These are phyloP conservation scores for Gambusia holbrooki DNA, from an alignment of 2,113 vertebrate genomes.

Conservation along the genomic window DNA sequence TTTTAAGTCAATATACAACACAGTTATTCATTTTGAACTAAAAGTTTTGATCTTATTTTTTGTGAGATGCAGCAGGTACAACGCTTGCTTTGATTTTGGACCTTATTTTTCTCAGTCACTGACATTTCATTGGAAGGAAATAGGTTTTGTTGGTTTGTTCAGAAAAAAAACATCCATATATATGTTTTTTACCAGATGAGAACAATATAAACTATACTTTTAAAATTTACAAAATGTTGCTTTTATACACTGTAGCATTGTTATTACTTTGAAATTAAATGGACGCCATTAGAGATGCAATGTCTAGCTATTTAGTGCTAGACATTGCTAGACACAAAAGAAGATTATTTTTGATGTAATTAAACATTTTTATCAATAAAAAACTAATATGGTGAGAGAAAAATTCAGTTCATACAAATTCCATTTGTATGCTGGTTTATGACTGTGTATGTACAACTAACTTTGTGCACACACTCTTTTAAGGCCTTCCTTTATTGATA, in stretches of 20 bases:
- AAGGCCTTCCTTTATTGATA: background rate
- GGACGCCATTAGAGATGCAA: background rate
- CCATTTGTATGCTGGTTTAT: no score
- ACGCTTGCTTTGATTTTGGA: background rate
- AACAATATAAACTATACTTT: background rate
- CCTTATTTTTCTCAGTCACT: no score
- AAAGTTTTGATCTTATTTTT: background rate
- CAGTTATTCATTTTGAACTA: background rate
- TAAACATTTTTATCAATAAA: background rate
- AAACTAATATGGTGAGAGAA: background rate
- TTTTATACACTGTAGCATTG: background rate
- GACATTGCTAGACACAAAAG: no score
- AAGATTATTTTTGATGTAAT: background rate
- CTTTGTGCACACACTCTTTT: no score
- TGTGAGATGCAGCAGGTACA: background rate
- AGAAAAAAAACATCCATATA: background rate
- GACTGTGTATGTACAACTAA: no score
- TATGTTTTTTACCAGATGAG: background rate
- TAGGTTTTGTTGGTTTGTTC: background rate
- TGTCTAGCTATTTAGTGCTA: background rate
- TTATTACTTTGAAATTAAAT: background rate
- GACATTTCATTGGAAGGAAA: no score
- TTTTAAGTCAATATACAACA: background rate
- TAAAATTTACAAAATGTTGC: background rate
- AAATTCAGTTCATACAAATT: background rate